A percentile compares a stretch with the other conserved stretches of the same genome.
Conservation (phyloP, 2,888 invertebrate genomes). For the Melinaea marsaeus region DNA sequence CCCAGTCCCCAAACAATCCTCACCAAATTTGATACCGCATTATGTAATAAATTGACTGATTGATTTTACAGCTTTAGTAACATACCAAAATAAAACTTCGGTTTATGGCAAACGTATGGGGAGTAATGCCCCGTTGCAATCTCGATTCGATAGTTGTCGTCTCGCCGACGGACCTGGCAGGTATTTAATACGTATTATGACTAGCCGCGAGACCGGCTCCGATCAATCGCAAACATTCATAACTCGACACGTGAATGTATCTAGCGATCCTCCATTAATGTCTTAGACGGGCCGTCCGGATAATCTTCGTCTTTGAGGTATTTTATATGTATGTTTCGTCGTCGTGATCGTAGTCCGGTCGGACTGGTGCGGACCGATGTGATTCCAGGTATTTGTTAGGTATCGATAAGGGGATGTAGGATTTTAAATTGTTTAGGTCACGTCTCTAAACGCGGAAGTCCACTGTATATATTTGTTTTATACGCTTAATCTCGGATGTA, state of each 20-base stretch:
- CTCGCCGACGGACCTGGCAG: slow-evolving; percentile 76
- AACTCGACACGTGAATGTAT: slow-evolving; percentile 27
- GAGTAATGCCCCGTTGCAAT: slow-evolving; percentile 65
- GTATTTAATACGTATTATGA: slow-evolving; percentile 76
- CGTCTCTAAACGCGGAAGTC: slow-evolving; percentile 8
- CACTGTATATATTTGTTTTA: slow-evolving; percentile 6
- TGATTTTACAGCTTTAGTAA: slow-evolving; percentile 72
- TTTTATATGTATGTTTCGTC: slow-evolving; percentile 59
- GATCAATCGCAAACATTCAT: slow-evolving; percentile 37
- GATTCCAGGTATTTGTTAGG: slow-evolving; percentile 73
- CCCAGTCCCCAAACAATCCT: slow-evolving; percentile 34
- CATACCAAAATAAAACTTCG: slow-evolving; percentile 73
- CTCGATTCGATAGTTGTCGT: slow-evolving; percentile 73
- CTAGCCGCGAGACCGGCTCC: slow-evolving; percentile 43
- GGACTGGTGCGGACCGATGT: slow-evolving; percentile 48
- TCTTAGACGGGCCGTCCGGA: slow-evolving; percentile 48
- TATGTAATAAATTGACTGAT: slow-evolving; percentile 74
- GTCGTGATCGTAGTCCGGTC: slow-evolving; percentile 44
- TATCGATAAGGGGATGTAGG: slow-evolving; percentile 28
- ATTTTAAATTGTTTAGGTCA: slow-evolving; percentile 4
- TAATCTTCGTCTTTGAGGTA: slow-evolving; percentile 67
- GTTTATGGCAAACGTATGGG: slow-evolving; percentile 72
- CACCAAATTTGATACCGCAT: slow-evolving; percentile 45
- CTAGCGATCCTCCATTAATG: slow-evolving; percentile 47
- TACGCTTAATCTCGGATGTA: slow-evolving; percentile 19